Percentiles rank a stretch among this genome's conserved stretches.
Evolutionary conservation across 1,140 invertebrate genomes (phyloP).

Genomic region (Drosophila obscura): DNA sequence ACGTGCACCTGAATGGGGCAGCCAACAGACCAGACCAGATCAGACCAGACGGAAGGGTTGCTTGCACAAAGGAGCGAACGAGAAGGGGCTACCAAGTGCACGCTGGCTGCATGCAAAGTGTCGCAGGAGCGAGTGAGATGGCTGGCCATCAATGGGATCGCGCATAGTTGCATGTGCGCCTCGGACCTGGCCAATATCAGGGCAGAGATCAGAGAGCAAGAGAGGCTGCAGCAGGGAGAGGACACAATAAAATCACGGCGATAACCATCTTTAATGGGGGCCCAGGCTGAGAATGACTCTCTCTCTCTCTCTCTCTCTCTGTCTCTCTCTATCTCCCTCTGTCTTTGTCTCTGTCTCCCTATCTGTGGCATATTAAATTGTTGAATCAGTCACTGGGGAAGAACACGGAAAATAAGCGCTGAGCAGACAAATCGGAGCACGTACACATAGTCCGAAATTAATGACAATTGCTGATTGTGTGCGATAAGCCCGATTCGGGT

Average conservation of each 20-base stretch:
- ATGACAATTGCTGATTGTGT: conserved; percentile 82
- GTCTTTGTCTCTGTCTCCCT: conserved; percentile 11
- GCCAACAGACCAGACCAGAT: background rate
- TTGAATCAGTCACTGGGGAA: conserved; percentile 72
- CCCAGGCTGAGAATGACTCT: conserved; percentile 18
- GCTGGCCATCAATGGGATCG: conserved; percentile 55
- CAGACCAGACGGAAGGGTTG: conserved; percentile 53
- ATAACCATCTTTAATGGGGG: conserved; percentile 66
- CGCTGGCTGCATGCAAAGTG: conserved; percentile 27
- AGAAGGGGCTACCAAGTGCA: background rate
- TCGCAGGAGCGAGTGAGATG: background rate
- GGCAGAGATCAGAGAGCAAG: conserved; percentile 7
- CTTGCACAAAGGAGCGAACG: conserved; percentile 18
- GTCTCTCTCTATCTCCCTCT: too few species aligned
- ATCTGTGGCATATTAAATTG: conserved; percentile 75
- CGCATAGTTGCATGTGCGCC: conserved; percentile 69
- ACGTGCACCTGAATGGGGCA: conserved; percentile 70
- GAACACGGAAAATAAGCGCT: background rate
- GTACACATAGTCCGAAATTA: conserved; percentile 81
- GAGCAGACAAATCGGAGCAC: conserved; percentile 75
- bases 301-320: background rate
- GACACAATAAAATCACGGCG: conserved; percentile 68
- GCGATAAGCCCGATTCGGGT: conserved; percentile 66
- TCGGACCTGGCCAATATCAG: conserved; percentile 12
- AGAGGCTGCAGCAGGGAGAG: conserved; percentile 35